These are phyloP conservation scores for Hyalella azteca DNA, from an alignment of 2,888 invertebrate species.

Conservation along the genomic window DNA sequence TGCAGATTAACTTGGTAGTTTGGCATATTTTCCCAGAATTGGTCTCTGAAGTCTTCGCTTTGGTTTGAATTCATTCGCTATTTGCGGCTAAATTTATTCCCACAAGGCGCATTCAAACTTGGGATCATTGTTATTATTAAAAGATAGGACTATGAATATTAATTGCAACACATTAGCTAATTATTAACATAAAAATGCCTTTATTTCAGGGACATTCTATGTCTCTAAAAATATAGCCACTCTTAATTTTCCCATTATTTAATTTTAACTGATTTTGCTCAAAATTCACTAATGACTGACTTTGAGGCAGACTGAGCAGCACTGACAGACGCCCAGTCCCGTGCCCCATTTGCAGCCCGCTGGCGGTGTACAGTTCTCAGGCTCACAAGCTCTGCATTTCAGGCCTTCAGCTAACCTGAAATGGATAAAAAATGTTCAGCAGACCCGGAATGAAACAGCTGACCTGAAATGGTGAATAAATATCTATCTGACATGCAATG, in stretches of 20 bases:
- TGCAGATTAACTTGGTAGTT: background rate
- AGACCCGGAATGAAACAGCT: too few relatives aligned
- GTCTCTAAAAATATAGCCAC: too few relatives aligned
- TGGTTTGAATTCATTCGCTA: background rate
- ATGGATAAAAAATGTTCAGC: background rate
- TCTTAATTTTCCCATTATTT: too few relatives aligned
- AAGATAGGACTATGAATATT: too few relatives aligned
- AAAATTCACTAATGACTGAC: background rate
- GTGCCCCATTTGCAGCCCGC: background rate
- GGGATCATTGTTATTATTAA: too few relatives aligned
- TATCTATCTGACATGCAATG: too few relatives aligned
- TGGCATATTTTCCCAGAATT: background rate
- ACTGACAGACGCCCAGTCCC: background rate
- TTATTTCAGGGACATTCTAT: too few relatives aligned
- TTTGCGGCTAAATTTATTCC: background rate
- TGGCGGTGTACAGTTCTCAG: background rate
- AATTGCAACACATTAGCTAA: too few relatives aligned
- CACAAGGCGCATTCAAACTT: too few relatives aligned
- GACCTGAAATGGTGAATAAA: too few relatives aligned
- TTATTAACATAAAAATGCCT: too few relatives aligned
- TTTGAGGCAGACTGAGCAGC: background rate
- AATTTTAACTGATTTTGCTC: too few relatives aligned
- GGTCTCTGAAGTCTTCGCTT: background rate
- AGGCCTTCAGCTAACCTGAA: background rate
- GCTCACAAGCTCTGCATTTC: background rate